phyloP scores from a whole-genome alignment of 2,113 vertebrate species.

The Aythya baeri region DNA sequence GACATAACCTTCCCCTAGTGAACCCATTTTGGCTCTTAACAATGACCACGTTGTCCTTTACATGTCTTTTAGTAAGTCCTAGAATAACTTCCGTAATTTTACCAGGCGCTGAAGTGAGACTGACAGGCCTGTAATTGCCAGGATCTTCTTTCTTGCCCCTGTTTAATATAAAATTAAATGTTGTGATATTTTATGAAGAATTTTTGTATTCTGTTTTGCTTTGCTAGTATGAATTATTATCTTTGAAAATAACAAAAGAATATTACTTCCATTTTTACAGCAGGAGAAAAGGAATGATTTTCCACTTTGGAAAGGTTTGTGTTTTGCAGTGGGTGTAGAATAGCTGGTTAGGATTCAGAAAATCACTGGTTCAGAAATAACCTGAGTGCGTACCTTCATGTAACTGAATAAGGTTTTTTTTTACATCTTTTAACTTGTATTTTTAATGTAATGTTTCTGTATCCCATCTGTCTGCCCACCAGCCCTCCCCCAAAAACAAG shows the following conservation, averaged over 20 bases:
- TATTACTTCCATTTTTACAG: neutral
- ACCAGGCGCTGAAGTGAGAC: no score
- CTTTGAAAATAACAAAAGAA: neutral
- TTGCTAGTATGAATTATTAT: neutral
- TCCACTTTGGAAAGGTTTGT: neutral
- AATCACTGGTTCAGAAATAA: neutral
- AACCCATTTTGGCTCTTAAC: no score
- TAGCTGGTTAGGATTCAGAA: neutral
- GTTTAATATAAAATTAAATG: neutral
- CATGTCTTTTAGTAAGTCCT: no score
- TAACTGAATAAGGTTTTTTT: neutral
- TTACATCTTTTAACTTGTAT: neutral
- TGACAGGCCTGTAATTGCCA: no score
- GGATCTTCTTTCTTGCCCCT: no score
- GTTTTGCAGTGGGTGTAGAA: neutral
- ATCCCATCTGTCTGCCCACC: neutral
- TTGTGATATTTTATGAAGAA: conserved; percentile 14
- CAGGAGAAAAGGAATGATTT: neutral
- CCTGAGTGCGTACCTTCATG: neutral
- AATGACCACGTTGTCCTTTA: no score
- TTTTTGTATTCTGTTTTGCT: neutral
- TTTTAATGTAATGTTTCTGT: neutral
- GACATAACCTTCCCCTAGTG: no score
- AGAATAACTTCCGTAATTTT: no score
- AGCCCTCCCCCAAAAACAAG: neutral